A percentile compares a stretch with the other conserved stretches of the same genome.
Conservation (phyloP, 2,888 invertebrate species). For the Acleris emargana region DNA sequence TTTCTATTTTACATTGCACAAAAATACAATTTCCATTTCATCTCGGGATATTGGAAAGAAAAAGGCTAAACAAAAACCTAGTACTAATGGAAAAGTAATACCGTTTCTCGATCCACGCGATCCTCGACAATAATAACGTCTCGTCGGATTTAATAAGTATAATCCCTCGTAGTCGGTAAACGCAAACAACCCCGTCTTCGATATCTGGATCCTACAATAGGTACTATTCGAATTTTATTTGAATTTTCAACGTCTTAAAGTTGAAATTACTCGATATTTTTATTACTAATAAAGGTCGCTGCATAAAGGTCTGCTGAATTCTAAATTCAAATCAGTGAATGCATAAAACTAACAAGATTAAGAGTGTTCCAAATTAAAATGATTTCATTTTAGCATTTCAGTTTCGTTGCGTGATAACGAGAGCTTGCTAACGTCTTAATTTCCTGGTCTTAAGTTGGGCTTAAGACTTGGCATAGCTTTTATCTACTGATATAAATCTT, state of each 20-base stretch:
- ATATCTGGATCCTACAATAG: slow-evolving; percentile 20
- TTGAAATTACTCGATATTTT: no score
- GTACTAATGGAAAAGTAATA: slow-evolving; percentile 61
- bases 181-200: slow-evolving; percentile 34
- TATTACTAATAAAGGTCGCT: not conserved
- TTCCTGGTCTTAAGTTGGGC: slow-evolving; percentile 62
- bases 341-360: slow-evolving; percentile 29
- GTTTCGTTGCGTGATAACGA: slow-evolving; percentile 27
- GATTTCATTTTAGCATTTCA: slow-evolving; percentile 29
- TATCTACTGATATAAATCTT: slow-evolving; percentile 78
- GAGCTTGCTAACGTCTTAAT: slow-evolving; percentile 65
- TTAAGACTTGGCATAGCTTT: slow-evolving; percentile 61
- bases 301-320: slow-evolving; percentile 18
- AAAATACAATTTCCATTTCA: slow-evolving; percentile 30
- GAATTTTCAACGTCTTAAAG: slow-evolving; percentile 18
- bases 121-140: slow-evolving; percentile 40
- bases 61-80: slow-evolving; percentile 52
- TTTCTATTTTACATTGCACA: slow-evolving; percentile 30
- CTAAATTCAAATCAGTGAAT: slow-evolving; percentile 13
- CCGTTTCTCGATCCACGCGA: slow-evolving; percentile 47
- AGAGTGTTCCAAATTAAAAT: slow-evolving; percentile 25
- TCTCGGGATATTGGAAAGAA: slow-evolving; percentile 42
- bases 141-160: slow-evolving; percentile 42
- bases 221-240: slow-evolving; percentile 27
- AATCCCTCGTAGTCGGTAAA: slow-evolving; percentile 39